Evolutionary conservation across 2,797 vertebrate species (phyloP).

Genomic region (Tinamus major): DNA sequence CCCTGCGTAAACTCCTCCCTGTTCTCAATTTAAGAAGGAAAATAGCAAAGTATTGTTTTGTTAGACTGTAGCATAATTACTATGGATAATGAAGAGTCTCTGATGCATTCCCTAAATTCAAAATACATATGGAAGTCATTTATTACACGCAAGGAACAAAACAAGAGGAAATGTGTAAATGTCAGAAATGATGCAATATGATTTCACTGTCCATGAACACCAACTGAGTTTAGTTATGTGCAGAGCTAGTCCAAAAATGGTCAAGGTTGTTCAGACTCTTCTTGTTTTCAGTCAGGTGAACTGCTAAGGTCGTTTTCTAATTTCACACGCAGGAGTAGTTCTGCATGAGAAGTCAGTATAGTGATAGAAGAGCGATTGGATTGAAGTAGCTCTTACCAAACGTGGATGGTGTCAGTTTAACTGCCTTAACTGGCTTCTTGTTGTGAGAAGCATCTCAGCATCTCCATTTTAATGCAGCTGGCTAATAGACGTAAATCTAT

Average conservation of each 20-base stretch:
- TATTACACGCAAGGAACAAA: conserved; percentile 15
- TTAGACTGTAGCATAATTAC: not conserved
- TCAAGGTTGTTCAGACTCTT: not conserved
- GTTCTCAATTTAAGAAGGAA: not conserved
- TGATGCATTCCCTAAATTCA: not conserved
- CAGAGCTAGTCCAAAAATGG: not conserved
- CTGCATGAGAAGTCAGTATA: not conserved
- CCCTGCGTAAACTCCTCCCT: not conserved
- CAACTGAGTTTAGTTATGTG: not conserved
- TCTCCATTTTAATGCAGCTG: not conserved
- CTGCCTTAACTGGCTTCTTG: not conserved
- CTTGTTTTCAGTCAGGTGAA: not conserved
- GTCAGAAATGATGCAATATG: conserved; percentile 9
- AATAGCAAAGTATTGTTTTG: not conserved
- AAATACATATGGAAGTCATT: conserved; percentile 27
- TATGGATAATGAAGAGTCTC: not conserved
- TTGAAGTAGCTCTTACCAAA: not conserved
- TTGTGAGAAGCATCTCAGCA: not conserved
- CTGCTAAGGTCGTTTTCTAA: fast-evolving
- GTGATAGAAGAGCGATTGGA: fast-evolving
- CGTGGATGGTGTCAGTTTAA: not conserved
- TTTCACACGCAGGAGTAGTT: not conserved
- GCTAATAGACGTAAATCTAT: fast-evolving
- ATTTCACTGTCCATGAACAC: not conserved
- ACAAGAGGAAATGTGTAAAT: not conserved